Evolutionary conservation across 2,797 vertebrate genomes (phyloP).

Genomic region (Cryptoprocta ferox): DNA sequence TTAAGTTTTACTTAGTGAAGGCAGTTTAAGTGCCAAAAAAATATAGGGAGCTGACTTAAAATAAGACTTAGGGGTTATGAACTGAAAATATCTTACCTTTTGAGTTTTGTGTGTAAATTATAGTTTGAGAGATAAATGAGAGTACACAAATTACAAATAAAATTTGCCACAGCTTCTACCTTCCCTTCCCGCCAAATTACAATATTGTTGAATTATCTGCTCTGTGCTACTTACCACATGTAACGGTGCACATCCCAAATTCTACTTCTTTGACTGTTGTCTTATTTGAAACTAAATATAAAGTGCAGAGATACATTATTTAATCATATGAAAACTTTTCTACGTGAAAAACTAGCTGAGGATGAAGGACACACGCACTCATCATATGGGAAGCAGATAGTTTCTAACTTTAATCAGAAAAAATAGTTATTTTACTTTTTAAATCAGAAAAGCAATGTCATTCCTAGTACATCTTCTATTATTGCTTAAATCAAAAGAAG

Average conservation of each 20-base stretch:
- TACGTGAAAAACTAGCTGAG: slow-evolving; percentile 20
- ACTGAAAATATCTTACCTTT: slow-evolving; percentile 83
- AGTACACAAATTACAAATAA: slow-evolving; percentile 76
- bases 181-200: background rate
- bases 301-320: slow-evolving; percentile 73
- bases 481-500: slow-evolving; percentile 37
- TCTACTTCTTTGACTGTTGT: slow-evolving; percentile 76
- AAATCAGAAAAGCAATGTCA: slow-evolving; percentile 37
- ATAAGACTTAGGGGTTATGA: slow-evolving; percentile 82
- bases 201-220: slow-evolving; percentile 74
- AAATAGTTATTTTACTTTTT: background rate
- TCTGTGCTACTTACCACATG: slow-evolving; percentile 83
- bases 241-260: slow-evolving; percentile 82
- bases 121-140: slow-evolving; percentile 79
- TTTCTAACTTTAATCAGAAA: background rate
- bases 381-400: background rate
- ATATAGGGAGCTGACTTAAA: slow-evolving; percentile 75
- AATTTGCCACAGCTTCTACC: slow-evolving; percentile 70
- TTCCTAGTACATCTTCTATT: background rate
- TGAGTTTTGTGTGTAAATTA: slow-evolving; percentile 82
- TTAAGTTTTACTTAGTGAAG: slow-evolving; percentile 85
- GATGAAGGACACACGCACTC: background rate
- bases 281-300: slow-evolving; percentile 78
- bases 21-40: slow-evolving; percentile 81
- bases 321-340: slow-evolving; percentile 49